phyloP scores from a whole-genome alignment of 23 tunicate genomes.

The Aplidium turbinatum region DNA sequence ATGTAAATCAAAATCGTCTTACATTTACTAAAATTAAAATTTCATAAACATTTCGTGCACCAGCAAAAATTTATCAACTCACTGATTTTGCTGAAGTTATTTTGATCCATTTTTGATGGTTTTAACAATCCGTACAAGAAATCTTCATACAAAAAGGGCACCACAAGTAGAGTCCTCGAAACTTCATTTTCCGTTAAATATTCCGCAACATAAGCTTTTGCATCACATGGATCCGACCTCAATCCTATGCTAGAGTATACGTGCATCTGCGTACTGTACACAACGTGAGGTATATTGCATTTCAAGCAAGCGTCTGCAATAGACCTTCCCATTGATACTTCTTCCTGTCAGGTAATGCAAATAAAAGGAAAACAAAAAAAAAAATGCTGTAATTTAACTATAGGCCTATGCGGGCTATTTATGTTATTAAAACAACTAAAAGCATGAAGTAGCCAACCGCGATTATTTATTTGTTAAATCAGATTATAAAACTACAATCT shows the following conservation, averaged over 20 bases:
- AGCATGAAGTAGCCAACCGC: too few relatives aligned
- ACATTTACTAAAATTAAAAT: too few relatives aligned
- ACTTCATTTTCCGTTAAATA: slow-evolving; percentile 31
- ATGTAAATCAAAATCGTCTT: too few relatives aligned
- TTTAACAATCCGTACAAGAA: slow-evolving; percentile 41
- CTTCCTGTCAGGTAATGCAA: too few relatives aligned
- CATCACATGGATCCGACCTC: slow-evolving; percentile 61
- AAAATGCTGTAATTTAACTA: too few relatives aligned
- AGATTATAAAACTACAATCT: too few relatives aligned
- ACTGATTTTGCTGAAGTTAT: slow-evolving; percentile 35
- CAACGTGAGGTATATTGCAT: slow-evolving; percentile 20
- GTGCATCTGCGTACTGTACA: slow-evolving; percentile 58
- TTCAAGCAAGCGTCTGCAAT: slow-evolving; percentile 44
- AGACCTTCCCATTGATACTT: slow-evolving; percentile 47
- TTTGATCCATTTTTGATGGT: slow-evolving; percentile 27
- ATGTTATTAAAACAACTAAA: too few relatives aligned
- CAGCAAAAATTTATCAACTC: not conserved
- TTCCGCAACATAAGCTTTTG: slow-evolving; percentile 65
- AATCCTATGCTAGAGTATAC: slow-evolving; percentile 53
- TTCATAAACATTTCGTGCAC: too few relatives aligned
- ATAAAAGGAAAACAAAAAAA: too few relatives aligned
- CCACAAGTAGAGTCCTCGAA: slow-evolving; percentile 32
- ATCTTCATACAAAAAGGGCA: slow-evolving; percentile 71
- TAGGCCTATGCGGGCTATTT: too few relatives aligned
- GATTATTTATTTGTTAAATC: too few relatives aligned